Conservation (phyloP, 2,113 vertebrate species). For the Melanotaenia duboulayi region DNA sequence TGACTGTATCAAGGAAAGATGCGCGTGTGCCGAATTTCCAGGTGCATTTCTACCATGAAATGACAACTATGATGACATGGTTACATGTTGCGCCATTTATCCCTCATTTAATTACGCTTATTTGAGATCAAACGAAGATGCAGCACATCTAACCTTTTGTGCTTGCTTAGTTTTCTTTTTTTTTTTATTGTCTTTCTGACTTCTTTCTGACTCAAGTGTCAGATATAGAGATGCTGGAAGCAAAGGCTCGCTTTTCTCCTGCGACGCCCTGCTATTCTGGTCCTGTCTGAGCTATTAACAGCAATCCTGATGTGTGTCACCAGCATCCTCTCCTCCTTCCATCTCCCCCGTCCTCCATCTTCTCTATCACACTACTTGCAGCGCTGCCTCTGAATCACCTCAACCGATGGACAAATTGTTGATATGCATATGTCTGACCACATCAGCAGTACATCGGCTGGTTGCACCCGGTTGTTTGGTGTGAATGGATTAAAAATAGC, state of each 20-base stretch:
- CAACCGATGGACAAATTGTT: neutral
- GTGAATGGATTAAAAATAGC: slow-evolving; percentile 58
- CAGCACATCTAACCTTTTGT: neutral
- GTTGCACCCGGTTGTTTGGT: slow-evolving; percentile 16
- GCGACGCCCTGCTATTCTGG: slow-evolving; percentile 76
- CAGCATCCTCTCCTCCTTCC: slow-evolving; percentile 16
- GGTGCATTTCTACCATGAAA: neutral
- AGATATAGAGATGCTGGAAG: slow-evolving; percentile 41
- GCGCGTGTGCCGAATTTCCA: neutral
- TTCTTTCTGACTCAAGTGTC: slow-evolving; percentile 21
- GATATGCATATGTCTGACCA: neutral
- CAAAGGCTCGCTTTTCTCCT: slow-evolving; percentile 57
- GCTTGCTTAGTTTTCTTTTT: neutral
- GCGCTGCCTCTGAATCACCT: slow-evolving; percentile 8
- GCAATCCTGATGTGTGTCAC: slow-evolving; percentile 77
- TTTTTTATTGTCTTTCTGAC: neutral
- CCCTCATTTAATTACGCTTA: neutral
- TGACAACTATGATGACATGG: too few relatives aligned
- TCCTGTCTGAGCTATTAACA: slow-evolving; percentile 75
- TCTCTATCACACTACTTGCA: slow-evolving; percentile 39
- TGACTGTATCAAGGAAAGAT: slow-evolving; percentile 54
- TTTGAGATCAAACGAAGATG: neutral
- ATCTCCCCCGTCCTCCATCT: slow-evolving; percentile 49
- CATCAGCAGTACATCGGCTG: neutral
- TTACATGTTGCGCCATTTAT: neutral